Conservation (phyloP, 2,797 vertebrate genomes). For the Protosalanx chinensis region DNA sequence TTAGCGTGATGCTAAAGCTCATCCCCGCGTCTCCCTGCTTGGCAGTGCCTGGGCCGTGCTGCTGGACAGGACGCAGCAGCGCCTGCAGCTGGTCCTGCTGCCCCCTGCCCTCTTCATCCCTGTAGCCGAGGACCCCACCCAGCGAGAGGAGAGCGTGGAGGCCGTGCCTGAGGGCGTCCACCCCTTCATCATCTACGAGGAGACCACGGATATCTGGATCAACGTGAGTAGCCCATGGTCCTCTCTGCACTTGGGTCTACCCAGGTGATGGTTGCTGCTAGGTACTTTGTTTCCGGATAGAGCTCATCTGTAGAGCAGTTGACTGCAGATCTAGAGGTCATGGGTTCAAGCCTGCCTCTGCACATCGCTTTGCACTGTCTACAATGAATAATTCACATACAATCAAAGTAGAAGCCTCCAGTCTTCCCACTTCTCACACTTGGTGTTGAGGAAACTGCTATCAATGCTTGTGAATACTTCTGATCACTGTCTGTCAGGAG, state of each 20-base stretch:
- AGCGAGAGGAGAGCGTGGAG: constrained; percentile 79
- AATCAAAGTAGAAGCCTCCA: not conserved
- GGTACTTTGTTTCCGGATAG: no score
- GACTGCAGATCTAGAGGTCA: not conserved
- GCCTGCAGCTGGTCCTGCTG: constrained; percentile 87
- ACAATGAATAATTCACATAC: no score
- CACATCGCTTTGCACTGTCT: no score
- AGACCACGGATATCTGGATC: constrained; percentile 89
- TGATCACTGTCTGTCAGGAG: no score
- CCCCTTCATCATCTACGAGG: constrained; percentile 90
- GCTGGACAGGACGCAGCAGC: constrained; percentile 90
- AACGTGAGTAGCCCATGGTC: constrained; percentile 70
- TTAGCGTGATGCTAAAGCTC: not conserved
- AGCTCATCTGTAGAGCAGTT: no score
- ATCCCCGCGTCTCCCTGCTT: not conserved
- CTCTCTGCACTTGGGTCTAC: not conserved
- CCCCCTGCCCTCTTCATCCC: constrained; percentile 89
- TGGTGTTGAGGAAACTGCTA: no score
- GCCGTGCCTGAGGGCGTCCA: constrained; percentile 80
- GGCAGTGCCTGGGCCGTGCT: constrained; percentile 93
- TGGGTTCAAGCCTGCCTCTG: no score
- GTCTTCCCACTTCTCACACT: no score
- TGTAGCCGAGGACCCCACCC: constrained; percentile 74
- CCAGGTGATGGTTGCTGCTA: not conserved
- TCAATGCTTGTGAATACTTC: no score